phyloP scores from a whole-genome alignment of 2,113 vertebrate species.

The Ptyas mucosa region DNA sequence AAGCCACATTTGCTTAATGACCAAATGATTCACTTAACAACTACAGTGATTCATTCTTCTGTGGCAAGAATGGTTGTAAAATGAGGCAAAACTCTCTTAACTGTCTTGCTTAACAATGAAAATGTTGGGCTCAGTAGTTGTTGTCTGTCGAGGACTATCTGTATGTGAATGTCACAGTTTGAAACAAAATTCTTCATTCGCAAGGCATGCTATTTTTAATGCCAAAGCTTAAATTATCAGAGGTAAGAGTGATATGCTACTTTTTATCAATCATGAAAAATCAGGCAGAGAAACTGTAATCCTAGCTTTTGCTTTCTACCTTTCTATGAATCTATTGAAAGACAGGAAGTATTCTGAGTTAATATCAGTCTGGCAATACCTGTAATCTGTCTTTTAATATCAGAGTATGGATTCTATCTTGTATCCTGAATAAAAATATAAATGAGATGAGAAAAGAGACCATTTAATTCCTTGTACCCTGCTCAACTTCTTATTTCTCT shows the following conservation, averaged over 20 bases:
- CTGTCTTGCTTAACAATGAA: neutral
- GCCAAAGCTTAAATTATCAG: neutral
- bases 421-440: neutral
- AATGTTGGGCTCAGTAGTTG: neutral
- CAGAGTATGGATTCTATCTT: rapidly evolving
- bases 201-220: neutral
- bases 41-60: neutral
- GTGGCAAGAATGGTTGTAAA: neutral
- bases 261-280: neutral
- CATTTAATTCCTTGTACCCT: neutral
- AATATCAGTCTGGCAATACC: neutral
- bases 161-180: neutral
- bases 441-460: neutral
- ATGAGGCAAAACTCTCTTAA: neutral
- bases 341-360: neutral
- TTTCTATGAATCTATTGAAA: neutral
- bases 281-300: neutral
- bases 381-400: rapidly evolving
- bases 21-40: neutral
- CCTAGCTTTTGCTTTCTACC: neutral
- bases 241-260: neutral
- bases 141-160: too few species aligned
- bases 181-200: neutral
- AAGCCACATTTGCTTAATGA: neutral
- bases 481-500: neutral